Evolutionary conservation across 2,888 invertebrate species (phyloP), one percentile per base, ranked within the genome.

Genomic region (Pantelozetes paolii): DNA sequence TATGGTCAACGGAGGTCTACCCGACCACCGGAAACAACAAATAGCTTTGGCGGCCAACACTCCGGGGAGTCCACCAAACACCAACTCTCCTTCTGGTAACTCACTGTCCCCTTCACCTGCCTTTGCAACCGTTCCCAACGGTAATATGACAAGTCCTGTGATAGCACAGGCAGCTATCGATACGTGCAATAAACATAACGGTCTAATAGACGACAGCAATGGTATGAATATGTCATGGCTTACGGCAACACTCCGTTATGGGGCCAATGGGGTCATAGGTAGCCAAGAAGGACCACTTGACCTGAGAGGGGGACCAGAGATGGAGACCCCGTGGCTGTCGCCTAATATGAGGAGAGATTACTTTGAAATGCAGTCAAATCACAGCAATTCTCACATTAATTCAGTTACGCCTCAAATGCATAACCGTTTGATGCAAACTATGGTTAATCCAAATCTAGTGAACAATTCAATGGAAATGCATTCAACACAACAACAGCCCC

Each of bases 251-350:
- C 76, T 76, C 0, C 57, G 78, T 11, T 76, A 77, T 36, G 76
- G 75, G 3, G 45, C 74, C 30, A 54, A 69, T 73, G 71, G 70
- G 2, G 23, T 75, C 2, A 48, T 70, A 1, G 50, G 71, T n/a
- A 48, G 72, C 30, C 75, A 74, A 73, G 89, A 90, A 79, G 75
- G 73, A 23, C 92, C 92, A 0, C 84, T 92, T 71, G 92, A 92
- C 80, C 85, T 93, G 81, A 87, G 92, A 78, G 92, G 91, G 79
- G 82, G 83, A 3, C 74, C 75, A 13, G 78, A 77, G 36, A 76
- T 77, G 70, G 78, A 78, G 42, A 74, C 75, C 28, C 73, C 70
- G 45, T 78, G 77, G 77, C 62, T 77, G 30, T 59, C 72, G 59
- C 70, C 74, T 36, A 71, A 40, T 20, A 71, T 77, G 59, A 70